Conservation (phyloP, 2,797 vertebrate species). For the Mormyrus hasselquistii region DNA sequence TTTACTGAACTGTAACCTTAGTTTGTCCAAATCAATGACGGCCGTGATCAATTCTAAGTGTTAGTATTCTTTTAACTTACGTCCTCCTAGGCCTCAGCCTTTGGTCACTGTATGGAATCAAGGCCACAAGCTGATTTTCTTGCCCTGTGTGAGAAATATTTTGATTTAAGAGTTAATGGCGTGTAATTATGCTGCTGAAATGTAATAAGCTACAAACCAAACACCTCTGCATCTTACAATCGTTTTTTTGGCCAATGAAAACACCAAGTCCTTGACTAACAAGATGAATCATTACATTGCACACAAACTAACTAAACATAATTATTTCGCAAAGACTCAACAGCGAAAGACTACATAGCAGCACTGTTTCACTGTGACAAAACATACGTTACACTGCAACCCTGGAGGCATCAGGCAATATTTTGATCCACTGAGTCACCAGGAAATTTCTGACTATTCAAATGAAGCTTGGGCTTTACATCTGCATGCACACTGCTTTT, state of each 20-base stretch:
- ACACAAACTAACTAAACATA: neutral
- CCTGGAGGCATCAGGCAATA: neutral
- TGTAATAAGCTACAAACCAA: neutral
- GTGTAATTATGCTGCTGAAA: neutral
- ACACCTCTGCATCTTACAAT: neutral
- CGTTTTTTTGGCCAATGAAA: neutral
- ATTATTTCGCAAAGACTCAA: neutral
- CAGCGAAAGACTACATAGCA: neutral
- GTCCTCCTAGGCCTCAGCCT: slow-evolving; percentile 89
- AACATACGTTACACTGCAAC: neutral
- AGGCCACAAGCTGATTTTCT: slow-evolving; percentile 93
- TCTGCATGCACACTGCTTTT: neutral
- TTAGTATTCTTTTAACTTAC: slow-evolving; percentile 61
- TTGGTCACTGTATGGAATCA: slow-evolving; percentile 97
- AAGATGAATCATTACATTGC: neutral
- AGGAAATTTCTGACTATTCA: neutral
- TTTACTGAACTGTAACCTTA: too few species aligned
- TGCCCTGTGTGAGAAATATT: slow-evolving; percentile 66
- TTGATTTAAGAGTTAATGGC: neutral
- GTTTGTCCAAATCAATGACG: too few species aligned
- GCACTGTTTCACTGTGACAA: neutral
- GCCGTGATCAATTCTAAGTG: neutral
- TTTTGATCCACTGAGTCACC: neutral
- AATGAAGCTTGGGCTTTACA: neutral
- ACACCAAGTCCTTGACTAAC: neutral